Conservation (phyloP, 2,888 invertebrate genomes). For the Agapostemon virescens region DNA sequence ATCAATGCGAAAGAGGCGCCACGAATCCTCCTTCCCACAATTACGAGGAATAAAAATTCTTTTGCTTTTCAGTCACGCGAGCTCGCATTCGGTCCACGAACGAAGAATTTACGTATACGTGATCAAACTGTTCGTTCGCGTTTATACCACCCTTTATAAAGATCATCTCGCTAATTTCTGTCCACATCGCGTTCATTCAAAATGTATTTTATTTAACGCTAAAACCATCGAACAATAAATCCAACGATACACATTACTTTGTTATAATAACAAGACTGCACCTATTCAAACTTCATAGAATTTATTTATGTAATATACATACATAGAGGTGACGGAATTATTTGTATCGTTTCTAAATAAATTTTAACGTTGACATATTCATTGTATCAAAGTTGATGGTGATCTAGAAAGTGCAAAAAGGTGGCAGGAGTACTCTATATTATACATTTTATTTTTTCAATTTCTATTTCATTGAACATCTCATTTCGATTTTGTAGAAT, state of each 20-base stretch:
- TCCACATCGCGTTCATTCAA: neutral
- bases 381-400: too few relatives aligned
- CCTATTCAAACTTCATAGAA: too few relatives aligned
- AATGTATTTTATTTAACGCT: neutral
- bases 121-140: conserved; percentile 24
- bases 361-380: too few relatives aligned
- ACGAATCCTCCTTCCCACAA: conserved; percentile 71
- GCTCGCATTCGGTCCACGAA: conserved; percentile 56
- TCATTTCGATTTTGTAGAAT: too few relatives aligned
- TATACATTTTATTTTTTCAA: too few relatives aligned
- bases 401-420: too few relatives aligned
- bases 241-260: too few relatives aligned
- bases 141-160: conserved; percentile 15
- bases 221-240: neutral
- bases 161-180: neutral
- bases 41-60: conserved; percentile 70
- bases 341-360: too few relatives aligned
- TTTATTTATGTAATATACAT: too few relatives aligned
- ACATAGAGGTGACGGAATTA: too few relatives aligned
- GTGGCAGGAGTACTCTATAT: too few relatives aligned
- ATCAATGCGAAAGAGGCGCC: conserved; percentile 66
- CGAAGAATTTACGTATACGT: conserved; percentile 55
- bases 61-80: conserved; percentile 74
- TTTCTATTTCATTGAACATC: too few relatives aligned
- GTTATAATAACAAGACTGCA: neutral